These are phyloP conservation scores for Columba guinea DNA, from an alignment of 2,797 vertebrate genomes.

Conservation along the genomic window DNA sequence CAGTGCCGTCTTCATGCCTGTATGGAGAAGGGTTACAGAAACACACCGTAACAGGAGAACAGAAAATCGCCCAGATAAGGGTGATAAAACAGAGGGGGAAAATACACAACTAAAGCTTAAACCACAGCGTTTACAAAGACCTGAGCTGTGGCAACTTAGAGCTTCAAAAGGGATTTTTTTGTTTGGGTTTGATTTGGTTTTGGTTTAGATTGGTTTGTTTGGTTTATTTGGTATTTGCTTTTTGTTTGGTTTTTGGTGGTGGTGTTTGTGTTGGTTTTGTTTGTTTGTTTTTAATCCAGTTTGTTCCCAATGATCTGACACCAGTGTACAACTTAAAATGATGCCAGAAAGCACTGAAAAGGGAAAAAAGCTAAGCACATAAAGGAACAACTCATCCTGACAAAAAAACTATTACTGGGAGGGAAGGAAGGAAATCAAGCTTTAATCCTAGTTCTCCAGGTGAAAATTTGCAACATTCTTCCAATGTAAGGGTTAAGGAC, in stretches of 20 bases:
- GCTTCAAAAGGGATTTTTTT: not conserved
- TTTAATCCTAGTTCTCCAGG: not conserved
- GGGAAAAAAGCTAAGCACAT: not conserved
- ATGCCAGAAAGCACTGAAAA: not conserved
- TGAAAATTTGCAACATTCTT: not conserved
- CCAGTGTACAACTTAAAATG: not conserved
- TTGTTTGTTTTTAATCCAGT: not conserved
- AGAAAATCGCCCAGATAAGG: not conserved
- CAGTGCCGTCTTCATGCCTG: conserved; percentile 96
- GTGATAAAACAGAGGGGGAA: not conserved
- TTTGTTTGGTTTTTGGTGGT: not conserved
- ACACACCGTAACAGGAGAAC: not conserved
- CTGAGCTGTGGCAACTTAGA: not conserved
- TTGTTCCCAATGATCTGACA: not conserved
- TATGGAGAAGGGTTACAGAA: not conserved
- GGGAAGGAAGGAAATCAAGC: not conserved
- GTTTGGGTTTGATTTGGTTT: too few relatives aligned
- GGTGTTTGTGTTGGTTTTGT: not conserved
- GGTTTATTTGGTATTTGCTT: not conserved
- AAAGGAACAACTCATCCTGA: not conserved
- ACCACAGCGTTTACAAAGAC: not conserved
- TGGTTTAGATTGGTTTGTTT: not conserved
- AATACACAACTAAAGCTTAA: not conserved
- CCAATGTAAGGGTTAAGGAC: not conserved
- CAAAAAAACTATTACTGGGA: not conserved